Evolutionary conservation across 2,113 vertebrate genomes (phyloP).

Genomic region (Pangasianodon gigas): DNA sequence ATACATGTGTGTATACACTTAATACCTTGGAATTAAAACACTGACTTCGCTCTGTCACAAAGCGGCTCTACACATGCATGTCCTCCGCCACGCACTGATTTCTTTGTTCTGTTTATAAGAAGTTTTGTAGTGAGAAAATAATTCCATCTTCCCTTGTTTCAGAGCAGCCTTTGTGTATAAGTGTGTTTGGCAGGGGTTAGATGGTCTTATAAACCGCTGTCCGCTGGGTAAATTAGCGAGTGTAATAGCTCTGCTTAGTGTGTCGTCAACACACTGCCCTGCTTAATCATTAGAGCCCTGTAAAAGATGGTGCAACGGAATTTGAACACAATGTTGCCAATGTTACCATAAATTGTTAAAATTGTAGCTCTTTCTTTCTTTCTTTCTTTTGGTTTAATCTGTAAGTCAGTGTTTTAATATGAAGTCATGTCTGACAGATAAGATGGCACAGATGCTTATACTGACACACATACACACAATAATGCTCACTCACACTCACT

Average conservation of each 20-base stretch:
- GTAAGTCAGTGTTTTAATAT: background rate
- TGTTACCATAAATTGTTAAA: slow-evolving; percentile 53
- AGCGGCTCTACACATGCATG: background rate
- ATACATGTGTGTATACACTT: background rate
- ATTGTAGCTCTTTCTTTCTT: slow-evolving; percentile 22
- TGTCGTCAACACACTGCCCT: slow-evolving; percentile 54
- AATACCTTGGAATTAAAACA: background rate
- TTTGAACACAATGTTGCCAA: background rate
- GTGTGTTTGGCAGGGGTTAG: background rate
- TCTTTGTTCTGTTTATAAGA: background rate
- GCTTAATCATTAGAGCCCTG: slow-evolving; percentile 59
- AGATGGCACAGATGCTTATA: background rate
- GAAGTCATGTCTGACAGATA: background rate
- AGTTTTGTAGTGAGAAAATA: background rate
- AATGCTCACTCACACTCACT: background rate
- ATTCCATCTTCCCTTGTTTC: background rate
- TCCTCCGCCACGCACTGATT: background rate
- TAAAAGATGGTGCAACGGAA: background rate
- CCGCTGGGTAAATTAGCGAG: slow-evolving; percentile 56
- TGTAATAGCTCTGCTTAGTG: slow-evolving; percentile 36
- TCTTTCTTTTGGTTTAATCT: background rate
- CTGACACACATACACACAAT: background rate
- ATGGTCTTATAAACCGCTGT: slow-evolving; percentile 8
- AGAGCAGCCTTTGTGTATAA: background rate
- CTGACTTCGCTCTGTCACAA: background rate